Conservation (phyloP, 1,140 invertebrate species). For the Papilio glaucus region DNA sequence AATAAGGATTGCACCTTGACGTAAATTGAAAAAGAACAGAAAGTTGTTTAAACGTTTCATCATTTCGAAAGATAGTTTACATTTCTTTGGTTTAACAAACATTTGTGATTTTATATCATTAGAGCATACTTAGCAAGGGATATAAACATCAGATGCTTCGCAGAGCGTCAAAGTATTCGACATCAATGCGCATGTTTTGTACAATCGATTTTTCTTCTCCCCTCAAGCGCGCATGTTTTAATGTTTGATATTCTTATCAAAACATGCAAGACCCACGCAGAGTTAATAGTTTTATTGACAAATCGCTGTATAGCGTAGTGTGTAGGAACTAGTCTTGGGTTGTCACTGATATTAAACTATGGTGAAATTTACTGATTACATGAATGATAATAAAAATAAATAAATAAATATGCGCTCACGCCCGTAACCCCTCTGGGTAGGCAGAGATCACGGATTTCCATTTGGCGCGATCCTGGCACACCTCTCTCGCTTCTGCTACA, state of each 20-base stretch:
- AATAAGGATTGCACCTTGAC: conserved; percentile 78
- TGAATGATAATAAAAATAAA: too few species aligned
- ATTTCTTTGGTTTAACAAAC: conserved; percentile 74
- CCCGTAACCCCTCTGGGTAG: too few species aligned
- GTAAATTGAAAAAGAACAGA: conserved; percentile 78
- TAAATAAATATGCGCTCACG: too few species aligned
- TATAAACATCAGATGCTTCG: conserved; percentile 48
- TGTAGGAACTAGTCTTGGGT: too few species aligned
- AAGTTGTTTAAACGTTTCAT: conserved; percentile 78
- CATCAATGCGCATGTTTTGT: conserved; percentile 64
- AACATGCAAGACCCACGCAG: background rate
- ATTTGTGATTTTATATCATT: conserved; percentile 69
- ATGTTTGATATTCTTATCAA: conserved; percentile 6
- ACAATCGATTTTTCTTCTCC: conserved; percentile 68
- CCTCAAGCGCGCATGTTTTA: conserved; percentile 1
- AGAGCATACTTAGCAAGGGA: conserved; percentile 53
- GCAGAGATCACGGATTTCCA: too few species aligned
- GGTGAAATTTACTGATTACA: too few species aligned
- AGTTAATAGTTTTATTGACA: background rate
- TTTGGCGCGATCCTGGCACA: too few species aligned
- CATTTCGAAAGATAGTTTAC: conserved; percentile 73
- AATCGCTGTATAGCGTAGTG: background rate
- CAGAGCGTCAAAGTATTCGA: background rate
- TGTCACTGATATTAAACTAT: too few species aligned
- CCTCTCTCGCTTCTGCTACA: too few species aligned